Evolutionary conservation across 1,140 invertebrate species (phyloP).

Genomic region (Kradibia gibbosae): DNA sequence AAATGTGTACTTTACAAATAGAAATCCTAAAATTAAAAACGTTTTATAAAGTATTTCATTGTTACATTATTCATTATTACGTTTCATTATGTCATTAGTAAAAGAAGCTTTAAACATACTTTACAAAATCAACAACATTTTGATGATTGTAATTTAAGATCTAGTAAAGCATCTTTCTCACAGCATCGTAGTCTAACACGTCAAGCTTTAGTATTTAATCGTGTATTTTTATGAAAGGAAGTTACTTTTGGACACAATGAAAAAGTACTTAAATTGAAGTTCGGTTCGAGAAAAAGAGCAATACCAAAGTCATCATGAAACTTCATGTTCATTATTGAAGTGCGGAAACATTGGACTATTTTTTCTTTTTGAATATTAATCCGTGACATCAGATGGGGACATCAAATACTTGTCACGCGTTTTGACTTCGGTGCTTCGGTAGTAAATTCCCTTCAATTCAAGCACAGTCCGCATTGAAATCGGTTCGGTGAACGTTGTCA

Average conservation of each 20-base stretch:
- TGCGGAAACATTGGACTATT: constrained; percentile 48
- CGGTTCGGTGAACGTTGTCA: constrained; percentile 50
- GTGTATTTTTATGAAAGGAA: not conserved
- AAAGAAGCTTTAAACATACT: no score
- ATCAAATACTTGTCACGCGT: constrained; percentile 48
- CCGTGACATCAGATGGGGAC: constrained; percentile 50
- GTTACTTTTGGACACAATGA: constrained; percentile 23
- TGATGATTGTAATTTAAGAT: no score
- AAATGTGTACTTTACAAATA: no score
- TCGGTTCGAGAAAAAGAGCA: constrained; percentile 11
- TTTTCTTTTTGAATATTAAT: constrained; percentile 49
- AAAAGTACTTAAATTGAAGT: not conserved
- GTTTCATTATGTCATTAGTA: no score
- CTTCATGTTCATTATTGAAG: constrained; percentile 40
- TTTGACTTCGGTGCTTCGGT: constrained; percentile 35
- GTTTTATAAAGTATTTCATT: no score
- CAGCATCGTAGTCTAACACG: no score
- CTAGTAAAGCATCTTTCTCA: no score
- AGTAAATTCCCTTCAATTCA: constrained; percentile 46
- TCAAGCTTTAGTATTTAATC: not conserved
- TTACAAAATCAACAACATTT: no score
- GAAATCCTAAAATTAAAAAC: no score
- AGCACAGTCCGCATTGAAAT: constrained; percentile 45
- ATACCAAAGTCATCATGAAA: constrained; percentile 36
- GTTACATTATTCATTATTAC: no score